These are phyloP conservation scores for Sipha maydis DNA, from an alignment of 2,888 invertebrate genomes.

Conservation along the genomic window DNA sequence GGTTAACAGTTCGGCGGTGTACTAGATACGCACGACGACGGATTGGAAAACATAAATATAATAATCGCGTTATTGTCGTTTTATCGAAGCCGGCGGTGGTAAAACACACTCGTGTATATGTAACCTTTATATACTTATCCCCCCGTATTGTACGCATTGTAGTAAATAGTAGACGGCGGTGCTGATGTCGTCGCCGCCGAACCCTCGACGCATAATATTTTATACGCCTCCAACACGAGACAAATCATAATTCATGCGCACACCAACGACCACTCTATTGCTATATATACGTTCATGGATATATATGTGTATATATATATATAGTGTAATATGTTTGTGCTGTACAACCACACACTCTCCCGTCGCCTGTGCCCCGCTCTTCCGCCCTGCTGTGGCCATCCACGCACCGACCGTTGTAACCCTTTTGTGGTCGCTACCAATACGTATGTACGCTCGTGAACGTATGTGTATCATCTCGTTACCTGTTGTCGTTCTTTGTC, in stretches of 20 bases:
- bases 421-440: slow-evolving; percentile 34
- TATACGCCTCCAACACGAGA: slow-evolving; percentile 28
- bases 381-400: neutral
- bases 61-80: slow-evolving; percentile 4
- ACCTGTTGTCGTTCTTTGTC: slow-evolving; percentile 34
- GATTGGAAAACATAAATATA: slow-evolving; percentile 27
- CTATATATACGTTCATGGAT: neutral
- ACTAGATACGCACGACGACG: neutral
- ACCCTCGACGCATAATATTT: slow-evolving; percentile 7
- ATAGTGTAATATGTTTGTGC: neutral
- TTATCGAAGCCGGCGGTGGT: neutral
- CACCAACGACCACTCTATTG: neutral
- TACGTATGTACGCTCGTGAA: neutral
- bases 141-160: neutral
- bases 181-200: neutral
- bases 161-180: neutral
- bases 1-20: neutral
- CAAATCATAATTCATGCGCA: slow-evolving; percentile 46
- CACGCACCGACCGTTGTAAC: slow-evolving; percentile 38
- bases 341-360: neutral
- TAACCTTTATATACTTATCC: slow-evolving; percentile 25
- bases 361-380: too few species aligned
- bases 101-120: slow-evolving; percentile 34
- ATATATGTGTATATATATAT: neutral
- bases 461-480: slow-evolving; percentile 2